These are phyloP conservation scores for Cephus pygmeus DNA, from an alignment of 2,888 invertebrate species.

Conservation along the genomic window DNA sequence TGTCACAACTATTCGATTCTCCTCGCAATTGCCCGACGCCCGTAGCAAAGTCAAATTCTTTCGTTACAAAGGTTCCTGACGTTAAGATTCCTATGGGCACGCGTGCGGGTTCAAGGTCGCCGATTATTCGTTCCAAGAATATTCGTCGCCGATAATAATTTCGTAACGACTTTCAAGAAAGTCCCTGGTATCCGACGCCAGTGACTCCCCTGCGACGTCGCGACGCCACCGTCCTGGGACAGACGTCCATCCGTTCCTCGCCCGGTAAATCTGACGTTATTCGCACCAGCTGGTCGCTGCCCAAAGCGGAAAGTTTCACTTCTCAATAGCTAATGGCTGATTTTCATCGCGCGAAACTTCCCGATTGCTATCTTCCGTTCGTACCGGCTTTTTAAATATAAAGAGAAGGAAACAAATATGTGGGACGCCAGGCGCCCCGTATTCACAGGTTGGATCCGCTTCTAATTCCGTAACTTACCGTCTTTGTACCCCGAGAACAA, in stretches of 20 bases:
- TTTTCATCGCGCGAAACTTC: slow-evolving; percentile 1
- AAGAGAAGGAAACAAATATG: background rate
- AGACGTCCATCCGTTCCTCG: slow-evolving; percentile 10
- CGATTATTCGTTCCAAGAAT: background rate
- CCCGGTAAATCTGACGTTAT: slow-evolving; percentile 14
- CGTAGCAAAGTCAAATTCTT: background rate
- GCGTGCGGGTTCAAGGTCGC: background rate
- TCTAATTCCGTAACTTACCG: background rate
- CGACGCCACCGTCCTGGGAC: slow-evolving; percentile 7
- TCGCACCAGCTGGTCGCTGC: slow-evolving; percentile 18
- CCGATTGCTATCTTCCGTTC: background rate
- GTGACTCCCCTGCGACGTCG: slow-evolving; percentile 21
- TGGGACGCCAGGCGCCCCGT: background rate
- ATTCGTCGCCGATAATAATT: background rate
- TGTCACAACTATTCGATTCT: background rate
- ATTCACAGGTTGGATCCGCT: background rate
- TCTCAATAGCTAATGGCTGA: background rate
- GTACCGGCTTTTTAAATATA: background rate
- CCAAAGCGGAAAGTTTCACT: background rate
- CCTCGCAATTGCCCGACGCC: background rate
- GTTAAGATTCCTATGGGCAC: background rate
- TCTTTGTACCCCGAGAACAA: background rate
- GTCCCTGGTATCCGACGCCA: slow-evolving; percentile 17
- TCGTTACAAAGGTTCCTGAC: background rate
- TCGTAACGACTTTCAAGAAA: background rate